These are phyloP conservation scores for Bombus confusus DNA, from an alignment of 1,140 invertebrate species.

Conservation along the genomic window DNA sequence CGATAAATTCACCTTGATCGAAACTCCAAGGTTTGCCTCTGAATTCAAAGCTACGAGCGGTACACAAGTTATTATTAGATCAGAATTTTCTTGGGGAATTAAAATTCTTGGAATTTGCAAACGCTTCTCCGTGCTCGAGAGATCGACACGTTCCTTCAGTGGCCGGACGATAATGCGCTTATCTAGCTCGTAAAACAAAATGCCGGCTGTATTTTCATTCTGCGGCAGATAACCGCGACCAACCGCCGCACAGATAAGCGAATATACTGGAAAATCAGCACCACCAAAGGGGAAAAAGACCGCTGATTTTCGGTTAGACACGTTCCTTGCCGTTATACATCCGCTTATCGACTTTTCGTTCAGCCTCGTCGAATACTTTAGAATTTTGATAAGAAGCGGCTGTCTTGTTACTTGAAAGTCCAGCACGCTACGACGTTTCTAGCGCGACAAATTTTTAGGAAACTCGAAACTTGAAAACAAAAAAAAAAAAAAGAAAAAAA, in stretches of 20 bases:
- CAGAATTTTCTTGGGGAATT: not conserved
- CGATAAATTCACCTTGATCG: too few species aligned
- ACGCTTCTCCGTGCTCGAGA: not conserved
- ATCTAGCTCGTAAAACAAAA: conserved; percentile 29
- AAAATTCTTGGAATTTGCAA: not conserved
- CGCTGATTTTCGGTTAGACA: too few species aligned
- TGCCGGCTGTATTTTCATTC: conserved; percentile 4
- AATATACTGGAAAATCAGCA: conserved; percentile 18
- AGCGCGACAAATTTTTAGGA: too few species aligned
- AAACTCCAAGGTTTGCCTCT: not conserved
- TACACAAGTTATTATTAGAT: not conserved
- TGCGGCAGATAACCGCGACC: not conserved
- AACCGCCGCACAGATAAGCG: not conserved
- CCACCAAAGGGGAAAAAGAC: not conserved
- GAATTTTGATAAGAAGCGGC: not conserved
- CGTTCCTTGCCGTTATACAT: too few species aligned
- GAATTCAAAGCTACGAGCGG: not conserved
- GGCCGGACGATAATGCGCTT: conserved; percentile 18
- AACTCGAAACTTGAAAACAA: too few species aligned
- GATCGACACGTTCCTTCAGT: conserved; percentile 10
- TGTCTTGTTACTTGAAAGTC: too few species aligned
- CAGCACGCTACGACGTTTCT: too few species aligned
- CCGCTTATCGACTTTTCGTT: not conserved
- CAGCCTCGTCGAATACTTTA: not conserved
- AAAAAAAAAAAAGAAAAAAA: too few species aligned